Conservation (phyloP, 2,113 vertebrate species). For the Bothrops jararaca region DNA sequence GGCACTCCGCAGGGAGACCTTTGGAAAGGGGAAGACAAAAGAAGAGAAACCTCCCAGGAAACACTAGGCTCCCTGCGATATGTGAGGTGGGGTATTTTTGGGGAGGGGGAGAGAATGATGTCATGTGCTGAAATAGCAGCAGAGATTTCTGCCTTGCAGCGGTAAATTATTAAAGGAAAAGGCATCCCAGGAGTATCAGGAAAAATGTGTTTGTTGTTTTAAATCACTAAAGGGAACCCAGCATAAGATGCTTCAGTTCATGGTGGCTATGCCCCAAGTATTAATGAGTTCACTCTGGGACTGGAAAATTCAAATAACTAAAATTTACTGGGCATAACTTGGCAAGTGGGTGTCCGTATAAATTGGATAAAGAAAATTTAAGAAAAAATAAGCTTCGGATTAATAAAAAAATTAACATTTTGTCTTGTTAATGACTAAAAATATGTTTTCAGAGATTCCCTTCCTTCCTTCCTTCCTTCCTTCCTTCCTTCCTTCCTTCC, state of each 20-base stretch:
- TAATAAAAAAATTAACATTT: neutral
- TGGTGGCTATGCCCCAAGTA: neutral
- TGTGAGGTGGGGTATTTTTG: neutral
- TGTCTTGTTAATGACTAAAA: neutral
- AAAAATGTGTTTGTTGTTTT: neutral
- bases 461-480: too few species aligned
- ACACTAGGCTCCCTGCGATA: neutral
- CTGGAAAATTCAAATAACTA: neutral
- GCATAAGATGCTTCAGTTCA: neutral
- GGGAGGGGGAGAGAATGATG: neutral
- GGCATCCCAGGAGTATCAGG: fast-evolving
- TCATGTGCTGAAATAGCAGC: neutral
- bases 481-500: neutral
- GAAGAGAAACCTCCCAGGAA: neutral
- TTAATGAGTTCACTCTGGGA: neutral
- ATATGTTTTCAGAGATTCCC: neutral
- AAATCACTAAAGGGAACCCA: neutral
- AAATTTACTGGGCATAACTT: neutral
- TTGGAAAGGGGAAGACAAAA: constrained; percentile 33
- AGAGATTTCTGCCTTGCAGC: neutral
- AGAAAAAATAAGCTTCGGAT: neutral
- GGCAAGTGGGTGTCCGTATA: neutral
- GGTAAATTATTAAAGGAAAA: neutral
- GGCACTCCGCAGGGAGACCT: neutral
- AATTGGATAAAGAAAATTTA: neutral